Conservation (phyloP, 2,797 vertebrate species). For the Myripristis jacobus region DNA sequence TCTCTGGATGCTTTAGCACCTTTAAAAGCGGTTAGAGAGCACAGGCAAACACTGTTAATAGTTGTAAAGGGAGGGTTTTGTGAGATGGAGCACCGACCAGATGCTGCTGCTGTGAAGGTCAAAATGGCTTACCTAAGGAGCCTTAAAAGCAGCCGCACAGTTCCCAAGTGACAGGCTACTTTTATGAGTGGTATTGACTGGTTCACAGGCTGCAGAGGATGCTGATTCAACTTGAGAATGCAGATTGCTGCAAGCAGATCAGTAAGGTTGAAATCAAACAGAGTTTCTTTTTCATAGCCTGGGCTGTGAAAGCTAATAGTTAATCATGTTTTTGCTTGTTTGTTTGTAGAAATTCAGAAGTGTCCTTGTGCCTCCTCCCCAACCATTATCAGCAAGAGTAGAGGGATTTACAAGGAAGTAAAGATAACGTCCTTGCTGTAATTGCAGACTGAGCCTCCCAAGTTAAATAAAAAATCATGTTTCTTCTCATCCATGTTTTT, state of each 20-base stretch:
- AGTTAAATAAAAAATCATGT: too few species aligned
- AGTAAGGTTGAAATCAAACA: neutral
- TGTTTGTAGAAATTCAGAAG: too few species aligned
- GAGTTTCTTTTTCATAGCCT: conserved; percentile 1
- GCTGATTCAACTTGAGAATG: neutral
- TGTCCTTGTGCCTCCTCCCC: neutral
- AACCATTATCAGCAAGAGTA: too few species aligned
- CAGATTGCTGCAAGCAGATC: neutral
- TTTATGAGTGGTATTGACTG: neutral
- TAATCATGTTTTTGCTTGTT: neutral
- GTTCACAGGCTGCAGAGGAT: conserved; percentile 1
- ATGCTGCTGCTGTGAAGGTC: conserved; percentile 13
- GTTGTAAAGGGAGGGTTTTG: conserved; percentile 50
- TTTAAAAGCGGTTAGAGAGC: conserved; percentile 56
- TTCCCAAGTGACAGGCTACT: conserved; percentile 9
- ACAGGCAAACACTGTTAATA: conserved; percentile 36
- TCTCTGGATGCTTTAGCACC: conserved; percentile 60
- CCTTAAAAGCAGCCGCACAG: conserved; percentile 7
- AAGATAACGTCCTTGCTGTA: too few species aligned
- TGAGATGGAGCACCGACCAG: conserved; percentile 32
- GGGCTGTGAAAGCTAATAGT: neutral
- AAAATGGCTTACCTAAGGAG: conserved; percentile 24
- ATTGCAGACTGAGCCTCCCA: too few species aligned
- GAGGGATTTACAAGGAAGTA: too few species aligned
- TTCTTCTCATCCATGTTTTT: neutral